Evolutionary conservation across 2,888 invertebrate genomes (phyloP), one percentile per base, ranked within the genome.

Genomic region (Rotaria macrura): DNA sequence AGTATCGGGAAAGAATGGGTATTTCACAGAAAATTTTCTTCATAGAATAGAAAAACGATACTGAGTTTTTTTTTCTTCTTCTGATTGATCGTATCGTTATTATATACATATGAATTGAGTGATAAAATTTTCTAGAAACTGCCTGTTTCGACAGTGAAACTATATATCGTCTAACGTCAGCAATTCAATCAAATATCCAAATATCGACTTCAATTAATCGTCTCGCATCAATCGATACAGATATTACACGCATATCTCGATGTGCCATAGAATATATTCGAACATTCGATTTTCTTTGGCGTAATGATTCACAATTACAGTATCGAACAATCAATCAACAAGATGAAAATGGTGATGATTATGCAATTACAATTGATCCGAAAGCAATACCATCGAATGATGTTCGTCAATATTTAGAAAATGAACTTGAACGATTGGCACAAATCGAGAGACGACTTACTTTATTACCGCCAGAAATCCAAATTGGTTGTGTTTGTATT

Each of bases 371-470:
- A 49, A 47, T 34, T 54, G 34, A 65, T 47, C 52, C 47, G 23
- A 20, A 47, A 17, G 52, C 29, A 57, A 40, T 49, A 2, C 29
- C 72, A 65, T 25, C 38, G 10, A 25, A 4, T 12, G 40, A 65
- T 23, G 10, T 25, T 52, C 74, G 49, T 14, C 1, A 74, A 38
- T 49, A 72, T 34, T 52, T 52, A 38, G 47, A 40, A 52, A 47
- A 38, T 72, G 84, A 86, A 84, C 88, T 89, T 40, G 89, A 89
- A 38, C 86, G 88, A 23, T 89, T 90, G 86, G 88, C 90, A 87
- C 88, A 89, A 86, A 89, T 91, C 72, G 91, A 91, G 88, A 89
- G 89, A 87, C 90, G 90, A 87, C 89, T 90, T 43, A 85, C 89
- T 20, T 88, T 88, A 14, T 84, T 86, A 38, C 89, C 89, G 17